phyloP scores from a whole-genome alignment of 2,888 invertebrate genomes.

The Orthosia gracilis region DNA sequence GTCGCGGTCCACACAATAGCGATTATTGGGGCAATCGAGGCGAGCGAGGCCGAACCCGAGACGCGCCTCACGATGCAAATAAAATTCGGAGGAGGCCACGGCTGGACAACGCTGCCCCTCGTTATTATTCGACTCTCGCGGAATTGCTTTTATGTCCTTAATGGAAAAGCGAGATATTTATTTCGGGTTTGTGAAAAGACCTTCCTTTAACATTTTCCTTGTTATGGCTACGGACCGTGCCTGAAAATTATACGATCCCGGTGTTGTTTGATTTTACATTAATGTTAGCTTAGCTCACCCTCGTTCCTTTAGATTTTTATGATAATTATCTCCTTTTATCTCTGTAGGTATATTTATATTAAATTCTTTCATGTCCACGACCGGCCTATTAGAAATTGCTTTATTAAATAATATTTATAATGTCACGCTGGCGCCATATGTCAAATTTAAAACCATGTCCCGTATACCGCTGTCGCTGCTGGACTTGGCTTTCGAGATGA shows the following conservation, averaged over 20 bases:
- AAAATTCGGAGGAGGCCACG: conserved; percentile 86
- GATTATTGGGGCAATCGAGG: conserved; percentile 88
- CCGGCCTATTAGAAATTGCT: conserved; percentile 20
- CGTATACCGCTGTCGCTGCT: conserved; percentile 72
- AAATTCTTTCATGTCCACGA: conserved; percentile 1
- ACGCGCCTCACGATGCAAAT: conserved; percentile 88
- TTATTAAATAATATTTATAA: conserved; percentile 38
- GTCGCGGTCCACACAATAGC: conserved; percentile 80
- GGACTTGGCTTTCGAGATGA: conserved; percentile 78
- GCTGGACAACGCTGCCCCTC: conserved; percentile 89
- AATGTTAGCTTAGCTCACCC: conserved; percentile 56
- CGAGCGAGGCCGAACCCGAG: conserved; percentile 76
- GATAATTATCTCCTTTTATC: conserved; percentile 24
- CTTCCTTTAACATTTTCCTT: conserved; percentile 83
- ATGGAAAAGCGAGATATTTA: conserved; percentile 90
- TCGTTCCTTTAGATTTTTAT: conserved; percentile 35
- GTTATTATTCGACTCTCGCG: conserved; percentile 90
- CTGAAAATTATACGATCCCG: conserved; percentile 79
- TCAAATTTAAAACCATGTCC: conserved; percentile 74
- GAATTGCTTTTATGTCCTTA: conserved; percentile 90
- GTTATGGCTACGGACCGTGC: conserved; percentile 77
- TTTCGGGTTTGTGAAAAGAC: conserved; percentile 85
- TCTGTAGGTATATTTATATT: background rate
- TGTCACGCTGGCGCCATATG: conserved; percentile 60
- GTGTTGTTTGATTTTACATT: conserved; percentile 74